Conservation (phyloP, 2,797 vertebrate genomes). For the Coendou prehensilis region DNA sequence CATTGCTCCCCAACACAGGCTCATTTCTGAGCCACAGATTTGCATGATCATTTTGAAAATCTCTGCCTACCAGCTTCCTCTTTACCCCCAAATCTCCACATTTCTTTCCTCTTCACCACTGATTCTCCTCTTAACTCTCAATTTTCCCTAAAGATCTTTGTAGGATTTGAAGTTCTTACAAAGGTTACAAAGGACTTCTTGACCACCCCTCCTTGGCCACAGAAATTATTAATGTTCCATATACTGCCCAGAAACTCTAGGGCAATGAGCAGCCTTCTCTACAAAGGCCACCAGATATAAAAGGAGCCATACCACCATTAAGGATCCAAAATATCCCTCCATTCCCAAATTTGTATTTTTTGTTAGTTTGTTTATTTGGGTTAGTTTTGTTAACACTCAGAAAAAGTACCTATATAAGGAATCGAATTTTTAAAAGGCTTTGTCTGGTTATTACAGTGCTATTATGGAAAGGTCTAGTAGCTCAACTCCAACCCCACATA, state of each 20-base stretch:
- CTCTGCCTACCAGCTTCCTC: background rate
- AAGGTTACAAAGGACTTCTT: background rate
- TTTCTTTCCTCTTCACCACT: conserved; percentile 25
- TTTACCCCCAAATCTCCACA: background rate
- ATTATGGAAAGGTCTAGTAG: background rate
- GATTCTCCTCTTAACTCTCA: background rate
- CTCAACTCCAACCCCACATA: background rate
- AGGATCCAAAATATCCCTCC: conserved; percentile 12
- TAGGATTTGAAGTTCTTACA: background rate
- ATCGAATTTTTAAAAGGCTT: background rate
- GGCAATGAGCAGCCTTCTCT: background rate
- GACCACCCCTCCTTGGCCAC: background rate
- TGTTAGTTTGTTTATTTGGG: background rate
- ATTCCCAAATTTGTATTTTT: background rate
- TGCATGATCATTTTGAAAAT: conserved; percentile 14
- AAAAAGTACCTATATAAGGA: background rate
- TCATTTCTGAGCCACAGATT: conserved; percentile 34
- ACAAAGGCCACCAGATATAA: background rate
- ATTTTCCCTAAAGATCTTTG: conserved; percentile 12
- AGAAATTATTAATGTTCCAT: background rate
- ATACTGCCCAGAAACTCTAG: background rate
- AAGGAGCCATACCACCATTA: background rate
- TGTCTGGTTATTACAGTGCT: background rate
- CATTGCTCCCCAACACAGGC: background rate
- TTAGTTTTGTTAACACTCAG: background rate